Percentiles rank a stretch among this genome's conserved stretches.
Evolutionary conservation across 1,140 invertebrate species (phyloP).

Genomic region (Cyclina sinensis): DNA sequence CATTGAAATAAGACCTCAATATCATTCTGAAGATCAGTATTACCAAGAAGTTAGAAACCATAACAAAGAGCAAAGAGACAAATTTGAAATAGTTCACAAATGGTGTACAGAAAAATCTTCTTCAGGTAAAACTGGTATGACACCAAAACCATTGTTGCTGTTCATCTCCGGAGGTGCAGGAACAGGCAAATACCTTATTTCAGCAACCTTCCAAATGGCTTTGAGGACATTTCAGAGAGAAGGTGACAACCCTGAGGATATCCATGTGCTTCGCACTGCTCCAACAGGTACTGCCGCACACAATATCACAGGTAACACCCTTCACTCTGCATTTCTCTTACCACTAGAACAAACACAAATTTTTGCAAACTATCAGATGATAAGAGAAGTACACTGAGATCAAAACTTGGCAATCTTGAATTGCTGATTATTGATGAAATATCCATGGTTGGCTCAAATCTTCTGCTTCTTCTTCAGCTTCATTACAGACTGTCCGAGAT

Average conservation of each 20-base stretch:
- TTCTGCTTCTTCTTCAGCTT: neutral
- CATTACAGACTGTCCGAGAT: constrained; percentile 16
- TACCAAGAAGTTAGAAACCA: neutral
- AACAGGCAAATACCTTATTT: constrained; percentile 31
- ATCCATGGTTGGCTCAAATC: constrained; percentile 24
- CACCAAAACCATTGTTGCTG: neutral
- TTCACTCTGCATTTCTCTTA: constrained; percentile 40
- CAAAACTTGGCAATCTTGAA: neutral
- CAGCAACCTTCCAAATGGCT: neutral
- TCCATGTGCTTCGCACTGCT: constrained; percentile 9
- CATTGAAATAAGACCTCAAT: neutral
- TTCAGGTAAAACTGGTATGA: neutral
- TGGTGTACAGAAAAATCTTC: constrained; percentile 42
- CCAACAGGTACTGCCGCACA: constrained; percentile 23
- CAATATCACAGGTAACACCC: constrained; percentile 7
- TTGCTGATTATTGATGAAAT: constrained; percentile 32
- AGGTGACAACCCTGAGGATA: constrained; percentile 17
- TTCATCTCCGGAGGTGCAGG: constrained; percentile 43
- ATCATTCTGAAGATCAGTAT: constrained; percentile 4
- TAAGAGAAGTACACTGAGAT: constrained; percentile 20
- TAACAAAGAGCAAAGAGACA: constrained; percentile 32
- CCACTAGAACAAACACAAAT: neutral
- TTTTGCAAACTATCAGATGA: neutral
- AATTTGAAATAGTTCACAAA: neutral
- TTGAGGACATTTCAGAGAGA: constrained; percentile 26